phyloP scores from a whole-genome alignment of 64 coral and sea anemone genomes.

The Montipora sp. region DNA sequence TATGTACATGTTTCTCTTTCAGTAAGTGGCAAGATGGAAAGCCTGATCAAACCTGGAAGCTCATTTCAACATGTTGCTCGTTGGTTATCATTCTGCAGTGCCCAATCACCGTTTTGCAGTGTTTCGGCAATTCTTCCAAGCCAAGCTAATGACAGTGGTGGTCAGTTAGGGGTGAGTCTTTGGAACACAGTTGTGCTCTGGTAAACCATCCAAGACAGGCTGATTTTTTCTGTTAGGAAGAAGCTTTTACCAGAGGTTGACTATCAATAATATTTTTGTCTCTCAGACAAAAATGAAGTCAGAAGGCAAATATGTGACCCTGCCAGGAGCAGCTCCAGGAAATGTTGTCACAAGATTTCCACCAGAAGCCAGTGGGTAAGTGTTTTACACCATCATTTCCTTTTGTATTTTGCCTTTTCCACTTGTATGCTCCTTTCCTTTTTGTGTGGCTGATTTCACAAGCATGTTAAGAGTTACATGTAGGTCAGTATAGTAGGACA shows the following conservation, averaged over 20 bases:
- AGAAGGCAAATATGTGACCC: slow-evolving; percentile 95
- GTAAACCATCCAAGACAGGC: not conserved
- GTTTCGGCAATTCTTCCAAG: slow-evolving; percentile 57
- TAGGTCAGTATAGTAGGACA: too few relatives aligned
- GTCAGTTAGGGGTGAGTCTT: not conserved
- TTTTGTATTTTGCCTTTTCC: not conserved
- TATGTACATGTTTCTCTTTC: not conserved
- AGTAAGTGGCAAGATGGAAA: slow-evolving; percentile 79
- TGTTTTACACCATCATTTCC: not conserved
- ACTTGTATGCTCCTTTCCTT: not conserved
- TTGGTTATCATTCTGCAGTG: slow-evolving; percentile 82
- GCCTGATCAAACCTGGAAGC: slow-evolving; percentile 62
- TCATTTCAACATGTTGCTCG: slow-evolving; percentile 71
- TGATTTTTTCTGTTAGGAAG: too few relatives aligned
- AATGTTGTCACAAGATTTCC: slow-evolving; percentile 97
- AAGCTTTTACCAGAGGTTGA: not conserved
- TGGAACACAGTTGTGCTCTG: not conserved
- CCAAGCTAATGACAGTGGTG: slow-evolving; percentile 12
- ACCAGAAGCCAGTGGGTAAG: slow-evolving; percentile 97
- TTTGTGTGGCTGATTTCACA: not conserved
- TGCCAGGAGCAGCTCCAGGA: slow-evolving; percentile 83
- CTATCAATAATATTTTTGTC: not conserved
- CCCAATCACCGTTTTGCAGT: slow-evolving; percentile 77
- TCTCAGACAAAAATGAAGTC: slow-evolving; percentile 75
- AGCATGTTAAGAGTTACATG: too few relatives aligned